These are phyloP conservation scores for Chelmon rostratus DNA, from an alignment of 2,797 vertebrate species.

Conservation along the genomic window DNA sequence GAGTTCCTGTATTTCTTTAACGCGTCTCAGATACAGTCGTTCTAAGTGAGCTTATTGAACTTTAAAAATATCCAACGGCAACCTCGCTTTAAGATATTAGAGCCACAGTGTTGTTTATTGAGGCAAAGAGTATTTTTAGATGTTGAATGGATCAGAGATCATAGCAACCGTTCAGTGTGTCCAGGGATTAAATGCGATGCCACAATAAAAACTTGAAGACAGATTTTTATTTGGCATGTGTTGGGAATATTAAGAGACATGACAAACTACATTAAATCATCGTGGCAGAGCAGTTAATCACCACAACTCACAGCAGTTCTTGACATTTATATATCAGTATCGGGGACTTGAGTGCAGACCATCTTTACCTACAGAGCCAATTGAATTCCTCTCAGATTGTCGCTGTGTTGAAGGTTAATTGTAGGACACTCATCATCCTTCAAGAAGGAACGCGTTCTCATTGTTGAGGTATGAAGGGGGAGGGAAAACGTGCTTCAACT, in stretches of 20 bases:
- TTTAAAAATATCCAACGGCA: constrained; percentile 2
- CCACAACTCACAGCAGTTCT: background rate
- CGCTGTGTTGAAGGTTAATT: background rate
- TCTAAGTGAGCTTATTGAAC: constrained; percentile 6
- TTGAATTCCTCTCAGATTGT: constrained; percentile 6
- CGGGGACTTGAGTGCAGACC: background rate
- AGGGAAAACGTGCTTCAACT: background rate
- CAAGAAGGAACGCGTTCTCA: background rate
- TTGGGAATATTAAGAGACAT: constrained; percentile 1
- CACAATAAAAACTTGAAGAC: background rate
- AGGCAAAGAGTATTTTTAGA: constrained; percentile 37
- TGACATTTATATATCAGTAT: background rate
- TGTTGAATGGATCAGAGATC: constrained; percentile 7
- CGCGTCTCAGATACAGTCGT: background rate
- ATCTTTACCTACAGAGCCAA: background rate
- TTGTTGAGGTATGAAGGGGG: background rate
- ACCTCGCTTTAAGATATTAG: background rate
- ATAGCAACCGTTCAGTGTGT: constrained; percentile 17
- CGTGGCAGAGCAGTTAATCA: background rate
- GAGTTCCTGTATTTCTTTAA: background rate
- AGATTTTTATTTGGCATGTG: background rate
- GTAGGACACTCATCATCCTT: background rate
- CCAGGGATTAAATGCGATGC: constrained; percentile 5
- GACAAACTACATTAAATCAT: background rate
- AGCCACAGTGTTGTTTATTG: constrained; percentile 6